Evolutionary conservation across 2,797 vertebrate genomes (phyloP).

Genomic region (Pangasius djambal): DNA sequence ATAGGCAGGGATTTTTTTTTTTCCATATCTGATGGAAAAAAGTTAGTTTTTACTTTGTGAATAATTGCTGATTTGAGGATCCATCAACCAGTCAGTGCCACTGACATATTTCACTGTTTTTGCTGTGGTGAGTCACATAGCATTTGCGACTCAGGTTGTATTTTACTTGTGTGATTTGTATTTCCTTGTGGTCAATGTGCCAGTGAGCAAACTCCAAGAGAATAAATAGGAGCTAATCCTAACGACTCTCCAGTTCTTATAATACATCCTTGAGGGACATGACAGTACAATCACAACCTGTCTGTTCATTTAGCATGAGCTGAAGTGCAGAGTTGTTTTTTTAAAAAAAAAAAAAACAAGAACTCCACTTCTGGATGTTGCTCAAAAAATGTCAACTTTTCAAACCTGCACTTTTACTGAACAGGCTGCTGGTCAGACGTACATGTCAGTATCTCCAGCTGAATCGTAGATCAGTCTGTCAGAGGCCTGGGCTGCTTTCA

Average conservation of each 20-base stretch:
- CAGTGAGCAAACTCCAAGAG: neutral
- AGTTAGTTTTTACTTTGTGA: neutral
- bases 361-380: too few species aligned
- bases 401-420: too few species aligned
- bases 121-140: neutral
- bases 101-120: neutral
- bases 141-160: neutral
- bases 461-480: constrained; percentile 32
- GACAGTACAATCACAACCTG: neutral
- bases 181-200: too few species aligned
- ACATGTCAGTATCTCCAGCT: constrained; percentile 34
- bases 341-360: too few species aligned
- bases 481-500: constrained; percentile 10
- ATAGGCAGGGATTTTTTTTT: neutral
- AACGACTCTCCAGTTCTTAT: neutral
- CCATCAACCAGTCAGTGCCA: neutral
- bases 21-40: too few species aligned
- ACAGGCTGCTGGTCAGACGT: neutral
- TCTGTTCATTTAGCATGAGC: constrained; percentile 18
- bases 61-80: neutral
- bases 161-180: neutral
- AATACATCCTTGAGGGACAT: neutral
- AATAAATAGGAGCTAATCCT: neutral
- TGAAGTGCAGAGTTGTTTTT: too few species aligned
- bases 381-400: too few species aligned